phyloP scores from a whole-genome alignment of 2,797 vertebrate genomes.

The Tachyglossus aculeatus region DNA sequence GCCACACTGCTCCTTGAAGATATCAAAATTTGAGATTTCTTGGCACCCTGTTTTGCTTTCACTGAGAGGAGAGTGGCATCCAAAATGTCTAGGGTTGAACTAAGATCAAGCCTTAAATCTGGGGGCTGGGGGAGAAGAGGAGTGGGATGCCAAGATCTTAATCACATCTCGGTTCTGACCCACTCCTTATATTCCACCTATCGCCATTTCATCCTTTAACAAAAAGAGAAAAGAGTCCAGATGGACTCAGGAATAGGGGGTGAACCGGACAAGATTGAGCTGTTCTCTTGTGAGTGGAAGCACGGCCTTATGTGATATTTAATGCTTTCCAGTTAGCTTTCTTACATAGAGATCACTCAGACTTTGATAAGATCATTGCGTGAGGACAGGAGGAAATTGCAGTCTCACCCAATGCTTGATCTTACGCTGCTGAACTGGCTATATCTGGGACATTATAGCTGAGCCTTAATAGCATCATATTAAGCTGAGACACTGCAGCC shows the following conservation, averaged over 20 bases:
- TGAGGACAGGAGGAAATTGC: slow-evolving; percentile 73
- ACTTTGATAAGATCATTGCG: slow-evolving; percentile 65
- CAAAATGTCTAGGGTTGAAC: not conserved
- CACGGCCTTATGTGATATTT: not conserved
- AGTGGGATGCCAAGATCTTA: fast-evolving
- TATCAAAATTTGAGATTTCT: too few relatives aligned
- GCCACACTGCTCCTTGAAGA: too few relatives aligned
- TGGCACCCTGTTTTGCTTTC: too few relatives aligned
- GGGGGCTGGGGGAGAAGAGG: not conserved
- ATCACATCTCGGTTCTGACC: not conserved
- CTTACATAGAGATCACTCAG: slow-evolving; percentile 67
- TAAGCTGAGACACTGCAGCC: slow-evolving; percentile 64
- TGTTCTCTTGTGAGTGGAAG: not conserved
- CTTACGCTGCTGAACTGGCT: slow-evolving; percentile 34
- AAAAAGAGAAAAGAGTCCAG: not conserved
- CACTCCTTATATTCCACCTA: fast-evolving
- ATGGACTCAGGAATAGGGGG: fast-evolving
- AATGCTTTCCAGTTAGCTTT: slow-evolving; percentile 34
- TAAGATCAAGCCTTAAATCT: not conserved
- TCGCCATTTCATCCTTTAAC: not conserved
- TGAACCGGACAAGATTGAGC: not conserved
- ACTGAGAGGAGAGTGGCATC: not conserved
- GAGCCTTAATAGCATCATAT: slow-evolving; percentile 61
- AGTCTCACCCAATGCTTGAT: slow-evolving; percentile 66
- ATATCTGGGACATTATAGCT: slow-evolving; percentile 48